Conservation (phyloP, 2,113 vertebrate species). For the Daboia siamensis region DNA sequence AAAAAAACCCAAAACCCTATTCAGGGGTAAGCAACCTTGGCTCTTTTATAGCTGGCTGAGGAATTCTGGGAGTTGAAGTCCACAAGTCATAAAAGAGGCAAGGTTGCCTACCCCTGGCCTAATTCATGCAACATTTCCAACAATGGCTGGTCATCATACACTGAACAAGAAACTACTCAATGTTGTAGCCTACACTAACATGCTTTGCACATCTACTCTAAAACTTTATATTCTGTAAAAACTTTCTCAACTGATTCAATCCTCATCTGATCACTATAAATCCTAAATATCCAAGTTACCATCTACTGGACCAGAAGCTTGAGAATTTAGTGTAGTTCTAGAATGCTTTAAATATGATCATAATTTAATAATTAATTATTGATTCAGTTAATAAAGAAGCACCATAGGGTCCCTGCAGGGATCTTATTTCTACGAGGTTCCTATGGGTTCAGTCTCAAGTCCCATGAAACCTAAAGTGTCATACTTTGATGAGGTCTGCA, state of each 20-base stretch:
- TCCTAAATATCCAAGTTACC: background rate
- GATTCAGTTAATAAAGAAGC: background rate
- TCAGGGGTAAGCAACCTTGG: background rate
- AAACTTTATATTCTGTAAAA: background rate
- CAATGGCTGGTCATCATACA: background rate
- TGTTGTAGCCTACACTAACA: background rate
- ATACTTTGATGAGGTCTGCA: background rate
- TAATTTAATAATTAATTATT: background rate
- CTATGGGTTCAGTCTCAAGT: background rate
- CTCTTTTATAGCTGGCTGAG: no score
- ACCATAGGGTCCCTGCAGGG: background rate
- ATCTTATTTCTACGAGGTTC: background rate
- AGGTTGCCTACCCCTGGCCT: no score
- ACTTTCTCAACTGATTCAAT: background rate
- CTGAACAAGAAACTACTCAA: background rate
- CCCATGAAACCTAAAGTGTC: no score
- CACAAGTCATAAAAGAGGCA: no score
- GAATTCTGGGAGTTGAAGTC: no score
- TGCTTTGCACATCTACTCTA: background rate
- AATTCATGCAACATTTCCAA: background rate
- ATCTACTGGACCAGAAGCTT: background rate
- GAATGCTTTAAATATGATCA: background rate
- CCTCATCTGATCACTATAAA: no score
- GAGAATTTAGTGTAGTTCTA: background rate
- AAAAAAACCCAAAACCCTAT: background rate